These are phyloP conservation scores for Epinephelus coioides DNA, from an alignment of 2,797 vertebrate species.

Conservation along the genomic window DNA sequence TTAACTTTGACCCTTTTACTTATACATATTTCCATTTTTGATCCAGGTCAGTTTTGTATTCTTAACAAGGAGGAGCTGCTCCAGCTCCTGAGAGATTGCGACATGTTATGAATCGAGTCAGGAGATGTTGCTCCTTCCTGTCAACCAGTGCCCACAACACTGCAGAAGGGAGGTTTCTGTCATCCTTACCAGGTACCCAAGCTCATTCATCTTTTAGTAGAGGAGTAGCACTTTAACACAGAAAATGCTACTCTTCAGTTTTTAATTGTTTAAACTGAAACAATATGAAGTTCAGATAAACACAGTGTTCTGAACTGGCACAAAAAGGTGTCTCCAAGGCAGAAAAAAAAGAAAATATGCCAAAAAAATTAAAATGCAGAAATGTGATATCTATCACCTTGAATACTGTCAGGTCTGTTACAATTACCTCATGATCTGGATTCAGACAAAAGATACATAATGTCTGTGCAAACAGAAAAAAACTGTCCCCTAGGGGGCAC, in stretches of 20 bases:
- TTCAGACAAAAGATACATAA: conserved; percentile 10
- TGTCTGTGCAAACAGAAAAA: not conserved
- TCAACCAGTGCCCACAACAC: not conserved
- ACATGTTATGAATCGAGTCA: not conserved
- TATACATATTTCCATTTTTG: not conserved
- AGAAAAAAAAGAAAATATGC: not conserved
- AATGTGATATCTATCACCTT: no score
- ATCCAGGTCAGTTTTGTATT: not conserved
- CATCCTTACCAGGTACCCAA: conserved; percentile 3
- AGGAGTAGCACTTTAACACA: not conserved
- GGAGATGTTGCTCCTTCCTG: not conserved
- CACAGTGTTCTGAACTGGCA: not conserved
- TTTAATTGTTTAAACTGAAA: not conserved
- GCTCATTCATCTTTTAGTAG: not conserved
- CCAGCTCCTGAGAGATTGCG: not conserved
- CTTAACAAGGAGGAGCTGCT: not conserved
- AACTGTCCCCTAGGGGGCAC: conserved; percentile 47
- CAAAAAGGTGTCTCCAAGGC: not conserved
- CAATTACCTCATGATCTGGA: conserved; percentile 23
- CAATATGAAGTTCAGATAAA: not conserved
- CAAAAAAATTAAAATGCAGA: not conserved
- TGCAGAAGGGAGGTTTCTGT: not conserved
- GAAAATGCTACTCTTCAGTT: not conserved
- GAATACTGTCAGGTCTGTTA: not conserved
- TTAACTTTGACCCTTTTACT: not conserved